These are phyloP conservation scores for Diglossa cyanea DNA, from an alignment of 2,797 vertebrate species.

Conservation along the genomic window DNA sequence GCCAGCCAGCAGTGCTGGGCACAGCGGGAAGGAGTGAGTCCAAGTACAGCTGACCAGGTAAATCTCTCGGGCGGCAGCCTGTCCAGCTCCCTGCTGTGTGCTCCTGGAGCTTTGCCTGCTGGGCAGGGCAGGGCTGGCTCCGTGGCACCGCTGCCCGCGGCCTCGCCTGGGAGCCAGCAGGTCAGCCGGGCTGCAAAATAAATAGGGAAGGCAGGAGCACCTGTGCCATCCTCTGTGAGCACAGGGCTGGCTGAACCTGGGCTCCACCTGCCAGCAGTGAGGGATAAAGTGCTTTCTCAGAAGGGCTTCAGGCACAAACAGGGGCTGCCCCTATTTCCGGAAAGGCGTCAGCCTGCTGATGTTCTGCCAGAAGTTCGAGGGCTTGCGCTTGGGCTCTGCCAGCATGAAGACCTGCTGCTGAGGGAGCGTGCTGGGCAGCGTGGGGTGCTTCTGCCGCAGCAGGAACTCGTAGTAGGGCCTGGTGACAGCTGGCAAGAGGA, in stretches of 20 bases:
- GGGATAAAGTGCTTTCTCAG: slow-evolving; percentile 84
- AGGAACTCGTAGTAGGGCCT: slow-evolving; percentile 92
- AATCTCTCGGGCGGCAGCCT: neutral
- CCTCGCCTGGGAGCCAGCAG: neutral
- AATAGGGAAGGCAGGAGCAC: slow-evolving; percentile 45
- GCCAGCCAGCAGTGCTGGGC: neutral
- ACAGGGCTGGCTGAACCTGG: slow-evolving; percentile 27
- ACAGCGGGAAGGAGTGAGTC: neutral
- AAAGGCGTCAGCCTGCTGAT: slow-evolving; percentile 93
- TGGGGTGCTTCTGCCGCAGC: slow-evolving; percentile 89
- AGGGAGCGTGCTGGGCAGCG: slow-evolving; percentile 82
- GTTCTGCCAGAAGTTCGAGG: slow-evolving; percentile 96
- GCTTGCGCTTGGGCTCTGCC: slow-evolving; percentile 93
- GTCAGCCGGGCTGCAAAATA: slow-evolving; percentile 13
- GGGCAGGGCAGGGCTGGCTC: neutral
- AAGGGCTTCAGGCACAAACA: slow-evolving; percentile 67
- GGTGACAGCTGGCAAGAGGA: slow-evolving; percentile 78
- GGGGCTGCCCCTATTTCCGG: slow-evolving; percentile 82
- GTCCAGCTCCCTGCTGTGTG: neutral
- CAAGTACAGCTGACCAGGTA: neutral
- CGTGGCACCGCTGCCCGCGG: neutral
- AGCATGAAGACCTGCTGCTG: slow-evolving; percentile 94
- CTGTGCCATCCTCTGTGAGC: slow-evolving; percentile 34
- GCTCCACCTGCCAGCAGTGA: slow-evolving; percentile 66
- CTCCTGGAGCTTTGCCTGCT: neutral